Evolutionary conservation across 2,113 vertebrate genomes (phyloP), one percentile per base, ranked within the genome.

Genomic region (Aleadryas rufinucha): DNA sequence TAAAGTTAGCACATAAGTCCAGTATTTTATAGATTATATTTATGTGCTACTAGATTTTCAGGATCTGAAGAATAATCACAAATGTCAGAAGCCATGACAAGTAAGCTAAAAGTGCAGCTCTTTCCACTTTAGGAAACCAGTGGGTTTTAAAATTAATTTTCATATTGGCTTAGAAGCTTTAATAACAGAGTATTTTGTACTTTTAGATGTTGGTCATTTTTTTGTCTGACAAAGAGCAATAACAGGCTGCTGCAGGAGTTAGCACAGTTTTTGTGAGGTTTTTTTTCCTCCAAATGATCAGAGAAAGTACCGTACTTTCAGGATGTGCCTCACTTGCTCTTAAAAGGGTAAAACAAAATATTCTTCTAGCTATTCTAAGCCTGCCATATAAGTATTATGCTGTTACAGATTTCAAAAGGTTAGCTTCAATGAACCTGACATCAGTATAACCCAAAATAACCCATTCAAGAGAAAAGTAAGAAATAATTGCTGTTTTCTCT

Each of bases 401-500:
- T 98, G 97, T 96, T 98, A 96, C 94, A 97, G 98, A 98, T 98
- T 98, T 98, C 97, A 98, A 98, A 99, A 98, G 98, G 98, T 98
- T 98, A 98, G 98, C 98, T 98, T 98, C 98, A 98, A 98, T 98
- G 98, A 98, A 98, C 98, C 98, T 98, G 97, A 98, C 99, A 99
- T 99, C 98, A 99, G 99, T 99, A 98, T 98, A 98, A 98, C 98
- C 98, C 99, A 98, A 99, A 99, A 99, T 99, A 99, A 99, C 98
- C 98, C 98, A 98, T 98, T 98, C 98, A 98, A 98, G 98, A 98
- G 98, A 99, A 99, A 99, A 99, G 99, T 99, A 99, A 99, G 99
- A 99, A 99, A 99, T 99, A 99, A 99, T 99, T 99, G 99, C 99
- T 99, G 98, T 99, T 99, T 99, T 99, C 99, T 99, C 98, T 98